Evolutionary conservation across 2,888 invertebrate species (phyloP).

Genomic region (Spodoptera exigua): DNA sequence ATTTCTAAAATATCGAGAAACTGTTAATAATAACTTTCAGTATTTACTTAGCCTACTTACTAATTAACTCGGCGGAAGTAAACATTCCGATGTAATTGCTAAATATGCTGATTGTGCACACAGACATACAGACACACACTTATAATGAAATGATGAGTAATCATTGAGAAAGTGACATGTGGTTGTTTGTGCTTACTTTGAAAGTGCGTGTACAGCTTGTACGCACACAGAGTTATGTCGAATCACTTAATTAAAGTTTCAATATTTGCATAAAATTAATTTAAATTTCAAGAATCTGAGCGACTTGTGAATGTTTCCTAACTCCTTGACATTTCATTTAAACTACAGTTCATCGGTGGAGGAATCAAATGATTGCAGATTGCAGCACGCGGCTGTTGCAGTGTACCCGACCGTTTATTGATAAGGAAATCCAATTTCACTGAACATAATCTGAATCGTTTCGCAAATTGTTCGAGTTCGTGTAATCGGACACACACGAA

Average conservation of each 20-base stretch:
- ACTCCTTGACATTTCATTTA: neutral
- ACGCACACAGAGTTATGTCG: neutral
- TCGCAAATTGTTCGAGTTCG: constrained; percentile 26
- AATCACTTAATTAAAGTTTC: neutral
- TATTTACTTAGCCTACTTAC: no score
- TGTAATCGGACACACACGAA: constrained; percentile 39
- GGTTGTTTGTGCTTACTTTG: neutral
- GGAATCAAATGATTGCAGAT: neutral
- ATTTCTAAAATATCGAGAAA: no score
- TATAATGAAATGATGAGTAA: constrained; percentile 15
- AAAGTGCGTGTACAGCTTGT: constrained; percentile 13
- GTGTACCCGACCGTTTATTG: constrained; percentile 3
- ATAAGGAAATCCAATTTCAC: constrained; percentile 45
- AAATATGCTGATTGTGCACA: neutral
- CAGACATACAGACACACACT: neutral
- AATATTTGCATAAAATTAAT: no score
- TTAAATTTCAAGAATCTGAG: neutral
- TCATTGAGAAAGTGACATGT: constrained; percentile 8
- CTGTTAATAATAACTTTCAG: no score
- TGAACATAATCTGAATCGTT: constrained; percentile 25
- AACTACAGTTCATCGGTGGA: no score
- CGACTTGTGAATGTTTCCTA: neutral
- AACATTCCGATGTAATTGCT: constrained; percentile 10
- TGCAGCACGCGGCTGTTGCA: constrained; percentile 8
- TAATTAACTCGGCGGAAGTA: no score